phyloP scores from a whole-genome alignment of 2,113 vertebrate genomes.

The Hypomesus transpacificus region DNA sequence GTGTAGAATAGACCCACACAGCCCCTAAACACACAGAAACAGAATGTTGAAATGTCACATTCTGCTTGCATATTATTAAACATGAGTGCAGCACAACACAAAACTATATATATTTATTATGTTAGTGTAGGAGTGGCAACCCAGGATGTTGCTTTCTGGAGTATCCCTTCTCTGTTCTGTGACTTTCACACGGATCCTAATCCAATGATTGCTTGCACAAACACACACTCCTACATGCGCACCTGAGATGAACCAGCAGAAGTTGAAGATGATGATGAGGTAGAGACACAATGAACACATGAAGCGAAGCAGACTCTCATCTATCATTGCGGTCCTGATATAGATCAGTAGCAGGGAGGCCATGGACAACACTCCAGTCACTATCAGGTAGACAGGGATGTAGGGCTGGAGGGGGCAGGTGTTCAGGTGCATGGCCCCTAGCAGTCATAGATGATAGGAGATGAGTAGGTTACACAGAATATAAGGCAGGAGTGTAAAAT shows the following conservation, averaged over 20 bases:
- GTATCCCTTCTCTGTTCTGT: too few species aligned
- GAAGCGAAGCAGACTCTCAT: background rate
- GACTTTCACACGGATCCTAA: too few species aligned
- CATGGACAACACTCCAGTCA: background rate
- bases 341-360: constrained; percentile 1
- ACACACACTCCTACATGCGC: too few species aligned
- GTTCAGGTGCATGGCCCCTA: constrained; percentile 6
- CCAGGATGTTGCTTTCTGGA: too few species aligned
- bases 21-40: constrained; percentile 31
- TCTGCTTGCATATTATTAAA: too few species aligned
- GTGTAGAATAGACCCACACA: constrained; percentile 54
- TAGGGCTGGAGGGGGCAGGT: constrained; percentile 4
- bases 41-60: background rate
- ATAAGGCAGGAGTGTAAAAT: background rate
- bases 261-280: background rate
- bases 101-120: background rate
- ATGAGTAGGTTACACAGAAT: background rate
- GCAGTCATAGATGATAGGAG: background rate
- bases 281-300: background rate
- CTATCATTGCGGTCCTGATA: background rate
- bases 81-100: too few species aligned
- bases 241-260: constrained; percentile 8
- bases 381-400: constrained; percentile 8
- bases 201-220: too few species aligned
- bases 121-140: too few species aligned